These are phyloP conservation scores for Lepetodrilus schrolli DNA, from an alignment of 2,888 invertebrate species.

Conservation along the genomic window DNA sequence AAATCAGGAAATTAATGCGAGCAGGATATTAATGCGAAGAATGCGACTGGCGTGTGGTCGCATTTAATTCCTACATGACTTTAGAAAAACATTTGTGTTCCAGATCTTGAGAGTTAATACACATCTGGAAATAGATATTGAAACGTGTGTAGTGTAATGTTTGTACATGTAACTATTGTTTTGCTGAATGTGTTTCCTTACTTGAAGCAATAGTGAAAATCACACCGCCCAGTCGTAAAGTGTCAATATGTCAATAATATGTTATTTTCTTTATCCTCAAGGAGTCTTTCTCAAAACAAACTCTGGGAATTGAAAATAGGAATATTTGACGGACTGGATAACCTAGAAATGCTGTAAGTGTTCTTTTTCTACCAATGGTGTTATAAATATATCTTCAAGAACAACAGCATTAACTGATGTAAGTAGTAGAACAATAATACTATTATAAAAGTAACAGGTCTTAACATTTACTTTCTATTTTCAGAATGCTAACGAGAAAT, in stretches of 20 bases:
- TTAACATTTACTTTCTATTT: not conserved
- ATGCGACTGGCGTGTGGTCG: no score
- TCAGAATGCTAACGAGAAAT: conserved; percentile 28
- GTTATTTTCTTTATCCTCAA: not conserved
- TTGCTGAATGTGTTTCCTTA: no score
- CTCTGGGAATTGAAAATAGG: not conserved
- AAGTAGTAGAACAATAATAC: not conserved
- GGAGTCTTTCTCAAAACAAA: conserved; percentile 28
- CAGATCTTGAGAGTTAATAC: no score
- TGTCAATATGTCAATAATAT: no score
- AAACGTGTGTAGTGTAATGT: not conserved
- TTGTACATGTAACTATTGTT: not conserved
- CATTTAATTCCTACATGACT: no score
- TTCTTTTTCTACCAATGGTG: not conserved
- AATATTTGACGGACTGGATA: conserved; percentile 33
- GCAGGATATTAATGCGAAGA: no score
- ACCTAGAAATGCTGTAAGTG: conserved; percentile 29
- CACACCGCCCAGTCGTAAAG: no score
- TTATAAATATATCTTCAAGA: not conserved
- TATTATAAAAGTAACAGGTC: not conserved
- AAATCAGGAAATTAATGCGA: no score
- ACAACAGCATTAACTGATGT: not conserved
- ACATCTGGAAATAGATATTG: no score
- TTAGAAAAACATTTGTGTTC: no score
- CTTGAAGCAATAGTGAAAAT: no score